These are phyloP conservation scores for Drosophila phalerata DNA, from an alignment of 2,888 invertebrate species.

Conservation along the genomic window DNA sequence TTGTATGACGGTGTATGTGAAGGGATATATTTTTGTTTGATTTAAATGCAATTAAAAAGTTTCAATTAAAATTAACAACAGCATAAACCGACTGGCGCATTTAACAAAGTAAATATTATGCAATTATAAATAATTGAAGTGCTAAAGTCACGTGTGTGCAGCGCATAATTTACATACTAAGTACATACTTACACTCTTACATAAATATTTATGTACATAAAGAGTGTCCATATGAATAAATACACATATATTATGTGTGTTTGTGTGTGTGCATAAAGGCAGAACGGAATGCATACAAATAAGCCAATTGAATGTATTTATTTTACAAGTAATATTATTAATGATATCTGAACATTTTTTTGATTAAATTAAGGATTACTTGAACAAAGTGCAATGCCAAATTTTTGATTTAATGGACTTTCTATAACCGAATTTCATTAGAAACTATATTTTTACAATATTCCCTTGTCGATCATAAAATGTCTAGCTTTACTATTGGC, in stretches of 20 bases:
- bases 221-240: neutral
- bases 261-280: neutral
- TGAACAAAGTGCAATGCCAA: neutral
- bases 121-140: slow-evolving; percentile 76
- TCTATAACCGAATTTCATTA: no score
- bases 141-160: slow-evolving; percentile 64
- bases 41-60: slow-evolving; percentile 74
- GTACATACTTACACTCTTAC: slow-evolving; percentile 1
- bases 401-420: no score
- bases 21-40: slow-evolving; percentile 42
- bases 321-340: slow-evolving; percentile 7
- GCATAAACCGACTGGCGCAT: slow-evolving; percentile 51
- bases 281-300: neutral
- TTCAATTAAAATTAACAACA: slow-evolving; percentile 75
- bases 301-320: slow-evolving; percentile 1
- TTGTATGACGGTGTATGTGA: neutral
- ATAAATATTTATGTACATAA: slow-evolving; percentile 8
- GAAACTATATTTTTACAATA: no score
- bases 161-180: slow-evolving; percentile 32
- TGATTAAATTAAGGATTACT: neutral
- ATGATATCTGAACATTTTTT: neutral
- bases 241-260: neutral
- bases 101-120: slow-evolving; percentile 74
- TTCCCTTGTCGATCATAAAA: no score
- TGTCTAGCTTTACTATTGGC: no score